Evolutionary conservation across 2,888 invertebrate genomes (phyloP).

Genomic region (Trissonchulus latispiculum): DNA sequence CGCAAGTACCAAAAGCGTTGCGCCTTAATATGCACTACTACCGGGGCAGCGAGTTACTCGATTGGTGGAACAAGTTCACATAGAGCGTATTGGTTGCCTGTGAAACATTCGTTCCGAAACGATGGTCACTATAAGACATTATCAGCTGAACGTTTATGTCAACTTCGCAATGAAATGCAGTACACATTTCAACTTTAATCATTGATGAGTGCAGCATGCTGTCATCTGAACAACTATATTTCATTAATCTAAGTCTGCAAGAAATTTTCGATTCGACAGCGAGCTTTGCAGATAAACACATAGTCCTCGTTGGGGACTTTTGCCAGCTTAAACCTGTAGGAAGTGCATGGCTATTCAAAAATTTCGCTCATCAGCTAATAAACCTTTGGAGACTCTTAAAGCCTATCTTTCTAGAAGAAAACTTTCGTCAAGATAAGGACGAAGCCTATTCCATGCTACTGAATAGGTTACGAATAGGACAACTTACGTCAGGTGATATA

Average conservation of each 20-base stretch:
- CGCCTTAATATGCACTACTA: neutral
- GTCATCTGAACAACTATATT: neutral
- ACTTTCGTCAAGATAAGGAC: neutral
- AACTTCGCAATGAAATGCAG: neutral
- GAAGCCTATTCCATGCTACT: neutral
- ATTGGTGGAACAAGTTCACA: neutral
- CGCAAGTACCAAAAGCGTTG: neutral
- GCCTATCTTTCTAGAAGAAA: neutral
- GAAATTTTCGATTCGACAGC: neutral
- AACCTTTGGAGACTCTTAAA: neutral
- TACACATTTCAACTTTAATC: neutral
- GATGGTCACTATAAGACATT: neutral
- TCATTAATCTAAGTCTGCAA: constrained; percentile 2
- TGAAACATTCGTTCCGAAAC: neutral
- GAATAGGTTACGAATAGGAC: neutral
- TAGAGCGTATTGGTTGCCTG: neutral
- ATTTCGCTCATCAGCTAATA: neutral
- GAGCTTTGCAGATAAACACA: neutral
- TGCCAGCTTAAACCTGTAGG: neutral
- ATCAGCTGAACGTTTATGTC: neutral
- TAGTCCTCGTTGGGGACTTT: constrained; percentile 2
- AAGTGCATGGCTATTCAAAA: neutral
- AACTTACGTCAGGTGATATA: neutral
- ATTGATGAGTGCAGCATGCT: constrained; percentile 13
- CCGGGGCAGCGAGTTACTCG: constrained; percentile 1